Evolutionary conservation across 2,113 vertebrate species (phyloP).

Genomic region (Turnix velox): DNA sequence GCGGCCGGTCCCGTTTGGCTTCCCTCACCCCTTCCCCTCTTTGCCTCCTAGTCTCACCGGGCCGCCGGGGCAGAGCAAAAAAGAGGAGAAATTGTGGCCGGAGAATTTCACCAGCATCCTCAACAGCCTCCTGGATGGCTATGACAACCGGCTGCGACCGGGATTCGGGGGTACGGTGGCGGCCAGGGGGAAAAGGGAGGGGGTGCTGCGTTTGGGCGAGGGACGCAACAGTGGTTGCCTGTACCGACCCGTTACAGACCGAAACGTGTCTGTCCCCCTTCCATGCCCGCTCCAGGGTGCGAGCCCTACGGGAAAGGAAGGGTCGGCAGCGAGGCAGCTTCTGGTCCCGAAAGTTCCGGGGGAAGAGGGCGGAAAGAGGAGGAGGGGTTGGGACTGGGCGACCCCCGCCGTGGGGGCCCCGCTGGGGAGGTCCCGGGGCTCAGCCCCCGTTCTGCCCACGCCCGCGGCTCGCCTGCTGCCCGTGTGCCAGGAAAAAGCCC

Average conservation of each 20-base stretch:
- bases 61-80: constrained; percentile 82
- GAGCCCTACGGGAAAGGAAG: background rate
- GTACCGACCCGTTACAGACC: background rate
- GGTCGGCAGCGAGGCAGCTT: background rate
- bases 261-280: background rate
- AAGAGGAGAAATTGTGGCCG: constrained; percentile 89
- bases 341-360: background rate
- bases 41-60: constrained; percentile 78
- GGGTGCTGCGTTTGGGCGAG: background rate
- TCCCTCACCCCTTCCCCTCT: background rate
- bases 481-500: background rate
- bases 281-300: background rate
- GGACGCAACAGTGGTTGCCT: background rate
- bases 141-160: constrained; percentile 97
- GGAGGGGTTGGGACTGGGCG: background rate
- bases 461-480: background rate
- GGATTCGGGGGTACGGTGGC: constrained; percentile 90
- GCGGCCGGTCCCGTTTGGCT: background rate
- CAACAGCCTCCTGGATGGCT: constrained; percentile 95
- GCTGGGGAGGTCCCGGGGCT: background rate
- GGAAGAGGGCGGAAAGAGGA: no score
- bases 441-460: constrained; percentile 13
- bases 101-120: constrained; percentile 98
- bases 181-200: background rate
- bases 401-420: background rate